Conservation (phyloP, 1,140 invertebrate species). For the Heliothis virescens region DNA sequence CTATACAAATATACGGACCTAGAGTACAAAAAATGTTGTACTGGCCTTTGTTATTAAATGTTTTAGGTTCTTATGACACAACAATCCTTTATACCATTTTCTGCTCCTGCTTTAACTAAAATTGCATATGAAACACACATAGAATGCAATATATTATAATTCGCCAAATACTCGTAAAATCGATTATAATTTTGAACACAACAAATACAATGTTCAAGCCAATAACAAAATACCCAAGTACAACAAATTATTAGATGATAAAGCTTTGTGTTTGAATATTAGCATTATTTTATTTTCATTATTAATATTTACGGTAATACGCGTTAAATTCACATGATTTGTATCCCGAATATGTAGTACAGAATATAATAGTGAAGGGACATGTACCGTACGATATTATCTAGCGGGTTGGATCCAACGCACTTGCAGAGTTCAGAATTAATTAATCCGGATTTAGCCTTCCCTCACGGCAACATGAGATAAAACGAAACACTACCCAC, state of each 20-base stretch:
- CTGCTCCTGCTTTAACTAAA: too few species aligned
- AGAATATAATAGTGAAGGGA: background rate
- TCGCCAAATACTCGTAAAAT: too few species aligned
- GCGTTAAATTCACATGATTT: background rate
- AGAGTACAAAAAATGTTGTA: too few species aligned
- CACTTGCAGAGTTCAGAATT: slow-evolving; percentile 59
- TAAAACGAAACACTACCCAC: slow-evolving; percentile 51
- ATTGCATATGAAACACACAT: too few species aligned
- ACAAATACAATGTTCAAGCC: background rate
- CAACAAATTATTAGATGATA: background rate
- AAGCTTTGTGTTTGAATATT: background rate
- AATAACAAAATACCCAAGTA: background rate
- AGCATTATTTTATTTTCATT: background rate
- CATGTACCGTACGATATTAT: slow-evolving; percentile 30
- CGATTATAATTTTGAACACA: background rate
- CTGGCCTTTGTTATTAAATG: too few species aligned
- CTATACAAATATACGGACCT: too few species aligned
- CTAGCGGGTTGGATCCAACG: slow-evolving; percentile 52
- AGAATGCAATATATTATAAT: too few species aligned
- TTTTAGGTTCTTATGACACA: too few species aligned
- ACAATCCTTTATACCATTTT: too few species aligned
- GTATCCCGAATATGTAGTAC: background rate
- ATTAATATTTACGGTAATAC: slow-evolving; percentile 3
- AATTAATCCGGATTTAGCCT: slow-evolving; percentile 63
- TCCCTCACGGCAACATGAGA: slow-evolving; percentile 58